Evolutionary conservation across 2,888 invertebrate genomes (phyloP), one percentile per base, ranked within the genome.

Genomic region (Phortica okadai): DNA sequence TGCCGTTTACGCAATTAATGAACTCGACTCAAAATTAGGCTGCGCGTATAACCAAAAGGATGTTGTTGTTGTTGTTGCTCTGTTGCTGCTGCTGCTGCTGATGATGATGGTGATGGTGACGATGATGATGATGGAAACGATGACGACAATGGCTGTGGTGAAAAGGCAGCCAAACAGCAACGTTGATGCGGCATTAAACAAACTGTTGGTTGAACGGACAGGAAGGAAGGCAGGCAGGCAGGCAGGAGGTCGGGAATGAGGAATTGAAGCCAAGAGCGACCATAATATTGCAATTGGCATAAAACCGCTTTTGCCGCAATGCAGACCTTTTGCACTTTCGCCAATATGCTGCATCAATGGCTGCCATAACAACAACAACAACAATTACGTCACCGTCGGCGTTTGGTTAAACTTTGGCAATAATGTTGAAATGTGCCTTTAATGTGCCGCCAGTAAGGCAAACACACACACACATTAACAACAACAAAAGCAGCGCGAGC

Each of bases 1-100:
- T 85, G 85, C 83, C 85, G 84, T 86, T 85, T 85, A 85, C 86
- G 85, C 85, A 85, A 85, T 85, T 85, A 85, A 85, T 85, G 85
- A 85, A 85, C 85, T 84, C 85, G 85, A 50, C 86, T 33, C 33
- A 83, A 85, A 85, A 85, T 85, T 85, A 85, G 85, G 85, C 85
- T 85, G 85, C 82, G 86, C 85, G 84, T 11, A 59, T 10, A 56
- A 56, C 62, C 41, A 45, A 16, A 74, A 74, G 41, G 6, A 67
- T 16, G 54, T 33, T 33, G 33, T 33, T 33, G 33, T 1, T 33
- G 33, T 33, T 33, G 33, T 33, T 11, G 45, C 45, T 6, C 45
- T 10, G 50, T 50, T 50, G 50, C 2, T 50, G 50, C 8, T 50
- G 6, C 50, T 50, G 50, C 1, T 50, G 50, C 0, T 50, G 50